Evolutionary conservation across 2,113 vertebrate genomes (phyloP).

Genomic region (Hemicordylus capensis): DNA sequence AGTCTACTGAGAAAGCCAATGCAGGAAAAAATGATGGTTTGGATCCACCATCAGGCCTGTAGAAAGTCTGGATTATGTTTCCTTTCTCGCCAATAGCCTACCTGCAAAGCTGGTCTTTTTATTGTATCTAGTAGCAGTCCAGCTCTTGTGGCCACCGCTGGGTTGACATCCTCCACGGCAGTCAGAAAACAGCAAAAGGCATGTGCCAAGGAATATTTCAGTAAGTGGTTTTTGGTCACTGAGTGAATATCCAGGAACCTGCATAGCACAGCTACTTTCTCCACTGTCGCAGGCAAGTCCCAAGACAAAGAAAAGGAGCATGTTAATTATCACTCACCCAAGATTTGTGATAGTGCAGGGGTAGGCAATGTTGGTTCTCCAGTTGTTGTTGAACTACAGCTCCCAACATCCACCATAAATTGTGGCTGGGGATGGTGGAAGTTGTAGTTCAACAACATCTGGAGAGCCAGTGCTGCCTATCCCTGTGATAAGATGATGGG

Average conservation of each 20-base stretch:
- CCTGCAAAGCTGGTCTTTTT: constrained; percentile 94
- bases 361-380: no score
- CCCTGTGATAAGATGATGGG: no score
- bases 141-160: constrained; percentile 94
- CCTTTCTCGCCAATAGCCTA: constrained; percentile 35
- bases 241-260: constrained; percentile 97
- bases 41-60: no score
- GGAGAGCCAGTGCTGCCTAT: no score
- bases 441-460: no score
- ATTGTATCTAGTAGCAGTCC: constrained; percentile 94
- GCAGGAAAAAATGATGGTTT: no score
- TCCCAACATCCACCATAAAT: no score
- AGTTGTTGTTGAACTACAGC: no score
- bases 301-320: constrained; percentile 37
- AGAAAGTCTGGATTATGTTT: neutral
- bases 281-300: constrained; percentile 78
- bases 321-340: neutral
- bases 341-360: neutral
- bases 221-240: constrained; percentile 95
- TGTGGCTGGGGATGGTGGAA: no score
- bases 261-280: constrained; percentile 96
- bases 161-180: constrained; percentile 97
- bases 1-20: neutral
- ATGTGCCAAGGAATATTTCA: constrained; percentile 96
- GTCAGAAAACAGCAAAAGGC: constrained; percentile 98